These are phyloP conservation scores for Falco peregrinus DNA, from an alignment of 2,797 vertebrate genomes.

Conservation along the genomic window DNA sequence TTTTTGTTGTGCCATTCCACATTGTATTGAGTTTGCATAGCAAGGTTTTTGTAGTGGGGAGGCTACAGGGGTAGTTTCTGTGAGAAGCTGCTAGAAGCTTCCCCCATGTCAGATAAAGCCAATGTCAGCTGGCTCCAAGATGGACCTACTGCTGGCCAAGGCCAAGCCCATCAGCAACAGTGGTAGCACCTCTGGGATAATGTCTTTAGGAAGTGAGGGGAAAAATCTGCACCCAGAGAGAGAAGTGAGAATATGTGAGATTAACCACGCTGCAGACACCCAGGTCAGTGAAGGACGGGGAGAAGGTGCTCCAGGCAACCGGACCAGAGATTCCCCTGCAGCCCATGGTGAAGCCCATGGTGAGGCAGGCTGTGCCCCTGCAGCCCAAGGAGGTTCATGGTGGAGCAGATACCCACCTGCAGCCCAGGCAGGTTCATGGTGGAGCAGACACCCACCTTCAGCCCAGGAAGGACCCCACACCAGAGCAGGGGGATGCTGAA, in stretches of 20 bases:
- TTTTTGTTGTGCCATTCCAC: neutral
- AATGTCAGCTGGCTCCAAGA: neutral
- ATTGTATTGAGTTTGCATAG: neutral
- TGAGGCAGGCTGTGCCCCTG: neutral
- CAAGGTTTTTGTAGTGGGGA: accelerated
- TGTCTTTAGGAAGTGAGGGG: accelerated
- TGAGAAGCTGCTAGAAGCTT: neutral
- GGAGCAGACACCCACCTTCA: too few species aligned
- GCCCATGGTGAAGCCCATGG: neutral
- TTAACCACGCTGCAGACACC: neutral
- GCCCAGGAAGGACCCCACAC: too few species aligned
- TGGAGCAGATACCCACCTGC: too few species aligned
- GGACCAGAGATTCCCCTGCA: neutral
- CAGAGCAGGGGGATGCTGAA: too few species aligned
- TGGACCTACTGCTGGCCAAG: neutral
- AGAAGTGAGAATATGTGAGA: neutral
- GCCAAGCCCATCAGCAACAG: neutral
- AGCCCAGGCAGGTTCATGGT: too few species aligned
- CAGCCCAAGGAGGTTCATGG: neutral
- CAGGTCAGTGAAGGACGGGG: neutral
- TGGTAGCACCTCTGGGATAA: neutral
- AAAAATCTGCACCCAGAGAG: neutral
- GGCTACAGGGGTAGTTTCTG: neutral
- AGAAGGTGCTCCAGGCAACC: neutral
- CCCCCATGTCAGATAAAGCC: neutral